These are phyloP conservation scores for Orcinus orca DNA, from an alignment of 2,113 vertebrate genomes.

Conservation along the genomic window DNA sequence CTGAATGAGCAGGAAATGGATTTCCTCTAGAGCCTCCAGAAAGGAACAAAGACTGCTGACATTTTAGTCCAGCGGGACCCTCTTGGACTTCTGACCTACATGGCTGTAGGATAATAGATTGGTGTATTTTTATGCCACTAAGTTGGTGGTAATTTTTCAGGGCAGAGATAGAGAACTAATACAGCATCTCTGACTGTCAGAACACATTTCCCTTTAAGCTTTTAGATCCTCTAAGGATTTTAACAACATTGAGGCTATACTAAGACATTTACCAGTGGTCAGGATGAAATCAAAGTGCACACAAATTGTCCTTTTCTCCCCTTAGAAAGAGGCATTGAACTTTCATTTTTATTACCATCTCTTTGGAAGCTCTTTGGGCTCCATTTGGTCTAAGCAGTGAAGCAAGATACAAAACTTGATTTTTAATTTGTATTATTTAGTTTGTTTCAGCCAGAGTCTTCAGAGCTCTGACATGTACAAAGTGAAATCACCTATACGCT, in stretches of 20 bases:
- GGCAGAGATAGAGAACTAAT: neutral
- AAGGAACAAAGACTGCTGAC: neutral
- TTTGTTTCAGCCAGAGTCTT: conserved; percentile 42
- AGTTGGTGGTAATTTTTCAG: neutral
- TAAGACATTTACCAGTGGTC: neutral
- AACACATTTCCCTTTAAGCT: neutral
- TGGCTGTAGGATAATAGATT: neutral
- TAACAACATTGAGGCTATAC: neutral
- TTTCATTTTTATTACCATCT: neutral
- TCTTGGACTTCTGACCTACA: neutral
- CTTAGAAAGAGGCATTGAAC: neutral
- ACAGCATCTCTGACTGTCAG: neutral
- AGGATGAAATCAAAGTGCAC: neutral
- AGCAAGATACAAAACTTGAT: neutral
- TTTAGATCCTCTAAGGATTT: neutral
- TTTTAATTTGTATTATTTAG: conserved; percentile 43
- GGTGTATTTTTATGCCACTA: neutral
- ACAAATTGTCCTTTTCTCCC: neutral
- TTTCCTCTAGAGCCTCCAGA: no score
- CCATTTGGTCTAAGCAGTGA: neutral
- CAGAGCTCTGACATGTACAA: conserved; percentile 63
- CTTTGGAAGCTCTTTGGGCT: neutral
- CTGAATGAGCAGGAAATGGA: fast-evolving
- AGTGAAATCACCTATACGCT: conserved; percentile 80
- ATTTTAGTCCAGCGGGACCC: neutral